phyloP scores from a whole-genome alignment of 2,888 invertebrate genomes.

The Cactoblastis cactorum region DNA sequence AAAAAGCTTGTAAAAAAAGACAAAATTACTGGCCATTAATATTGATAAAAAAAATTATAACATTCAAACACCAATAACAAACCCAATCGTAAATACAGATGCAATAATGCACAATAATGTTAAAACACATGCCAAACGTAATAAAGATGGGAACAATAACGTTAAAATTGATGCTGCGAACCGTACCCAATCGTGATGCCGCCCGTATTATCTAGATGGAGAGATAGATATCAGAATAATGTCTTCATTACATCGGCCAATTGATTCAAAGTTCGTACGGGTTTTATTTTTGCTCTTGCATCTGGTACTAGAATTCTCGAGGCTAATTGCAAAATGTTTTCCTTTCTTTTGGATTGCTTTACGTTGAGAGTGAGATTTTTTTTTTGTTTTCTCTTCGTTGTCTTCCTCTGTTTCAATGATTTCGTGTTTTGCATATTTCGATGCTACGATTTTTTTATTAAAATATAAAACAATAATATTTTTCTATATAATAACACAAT shows the following conservation, averaged over 20 bases:
- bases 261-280: conserved; percentile 48
- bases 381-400: background rate
- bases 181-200: conserved; percentile 43
- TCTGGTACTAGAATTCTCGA: conserved; percentile 11
- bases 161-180: conserved; percentile 30
- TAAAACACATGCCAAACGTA: conserved; percentile 3
- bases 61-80: background rate
- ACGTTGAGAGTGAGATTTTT: conserved; percentile 1
- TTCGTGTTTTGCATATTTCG: background rate
- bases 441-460: background rate
- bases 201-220: conserved; percentile 46
- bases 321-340: conserved; percentile 10
- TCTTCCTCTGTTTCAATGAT: background rate
- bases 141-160: conserved; percentile 7
- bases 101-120: background rate
- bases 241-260: conserved; percentile 66
- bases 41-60: background rate
- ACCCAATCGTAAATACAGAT: background rate
- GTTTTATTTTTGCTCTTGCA: conserved; percentile 16
- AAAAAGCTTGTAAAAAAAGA: background rate
- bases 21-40: background rate
- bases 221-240: conserved; percentile 57
- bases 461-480: no score
- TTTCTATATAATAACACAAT: no score
- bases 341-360: background rate